Percentiles rank a stretch among this genome's conserved stretches.
These are phyloP conservation scores for Nyctibius grandis DNA, from an alignment of 2,797 vertebrate species.

Conservation along the genomic window DNA sequence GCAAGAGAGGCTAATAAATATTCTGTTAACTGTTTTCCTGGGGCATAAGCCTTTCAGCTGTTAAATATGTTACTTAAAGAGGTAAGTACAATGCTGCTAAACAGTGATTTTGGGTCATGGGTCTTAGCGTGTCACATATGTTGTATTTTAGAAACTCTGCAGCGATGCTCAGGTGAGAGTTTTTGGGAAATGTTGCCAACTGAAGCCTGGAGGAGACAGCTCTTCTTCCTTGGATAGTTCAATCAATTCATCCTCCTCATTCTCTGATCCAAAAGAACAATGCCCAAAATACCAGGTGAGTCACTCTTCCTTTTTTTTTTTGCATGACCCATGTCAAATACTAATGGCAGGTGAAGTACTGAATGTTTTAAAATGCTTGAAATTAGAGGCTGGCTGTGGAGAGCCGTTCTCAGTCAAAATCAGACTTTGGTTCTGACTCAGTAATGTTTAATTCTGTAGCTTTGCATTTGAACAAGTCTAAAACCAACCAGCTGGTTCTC, in stretches of 20 bases:
- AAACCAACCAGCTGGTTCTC: conserved; percentile 13
- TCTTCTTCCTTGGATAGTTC: conserved; percentile 94
- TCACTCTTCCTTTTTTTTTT: neutral
- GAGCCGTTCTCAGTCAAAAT: neutral
- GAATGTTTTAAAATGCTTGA: neutral
- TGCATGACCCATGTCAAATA: neutral
- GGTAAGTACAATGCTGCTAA: neutral
- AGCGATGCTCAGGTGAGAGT: conserved; percentile 87
- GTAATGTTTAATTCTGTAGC: neutral
- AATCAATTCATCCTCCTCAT: conserved; percentile 77
- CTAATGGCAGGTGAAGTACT: neutral
- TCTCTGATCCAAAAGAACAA: conserved; percentile 80
- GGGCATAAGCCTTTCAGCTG: neutral
- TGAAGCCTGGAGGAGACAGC: conserved; percentile 91
- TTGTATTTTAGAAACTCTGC: conserved; percentile 81
- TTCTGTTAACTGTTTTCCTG: neutral
- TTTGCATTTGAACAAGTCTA: neutral
- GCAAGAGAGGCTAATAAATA: neutral
- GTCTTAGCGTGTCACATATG: neutral
- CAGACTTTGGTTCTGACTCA: neutral
- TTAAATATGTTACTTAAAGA: neutral
- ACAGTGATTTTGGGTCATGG: neutral
- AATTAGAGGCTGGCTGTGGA: neutral
- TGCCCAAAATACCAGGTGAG: conserved; percentile 82
- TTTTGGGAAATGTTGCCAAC: conserved; percentile 92